phyloP scores from a whole-genome alignment of 2,888 invertebrate species.

The Marasmarcha lunaedactyla region DNA sequence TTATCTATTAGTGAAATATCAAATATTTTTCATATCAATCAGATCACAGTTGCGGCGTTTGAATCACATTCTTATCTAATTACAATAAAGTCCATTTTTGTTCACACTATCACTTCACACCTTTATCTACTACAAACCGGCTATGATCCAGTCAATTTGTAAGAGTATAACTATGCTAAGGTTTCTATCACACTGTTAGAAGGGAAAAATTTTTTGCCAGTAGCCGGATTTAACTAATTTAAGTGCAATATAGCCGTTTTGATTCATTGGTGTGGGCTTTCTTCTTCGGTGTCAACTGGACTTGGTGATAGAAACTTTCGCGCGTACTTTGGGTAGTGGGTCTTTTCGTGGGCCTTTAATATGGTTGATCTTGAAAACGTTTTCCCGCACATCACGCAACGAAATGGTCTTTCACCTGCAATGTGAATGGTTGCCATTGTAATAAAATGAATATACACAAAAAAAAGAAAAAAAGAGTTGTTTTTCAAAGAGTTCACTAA shows the following conservation, averaged over 20 bases:
- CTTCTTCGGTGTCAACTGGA: conserved; percentile 86
- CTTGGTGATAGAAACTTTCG: conserved; percentile 90
- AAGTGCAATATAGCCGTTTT: conserved; percentile 29
- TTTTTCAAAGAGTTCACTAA: too few relatives aligned
- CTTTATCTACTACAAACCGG: conserved; percentile 43
- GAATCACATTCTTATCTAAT: conserved; percentile 70
- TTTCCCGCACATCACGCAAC: conserved; percentile 90
- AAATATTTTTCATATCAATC: conserved; percentile 71
- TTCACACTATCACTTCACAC: conserved; percentile 46
- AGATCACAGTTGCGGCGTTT: conserved; percentile 72
- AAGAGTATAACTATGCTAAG: too few relatives aligned
- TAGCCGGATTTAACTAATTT: conserved; percentile 34
- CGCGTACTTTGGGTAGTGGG: conserved; percentile 92
- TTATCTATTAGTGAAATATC: conserved; percentile 30
- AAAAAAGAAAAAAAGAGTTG: background rate
- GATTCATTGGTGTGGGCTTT: conserved; percentile 78
- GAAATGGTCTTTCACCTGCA: conserved; percentile 86
- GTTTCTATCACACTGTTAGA: too few relatives aligned
- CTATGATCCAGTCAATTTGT: too few relatives aligned
- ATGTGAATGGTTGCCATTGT: too few relatives aligned
- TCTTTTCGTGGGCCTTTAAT: conserved; percentile 92
- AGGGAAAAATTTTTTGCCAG: too few relatives aligned
- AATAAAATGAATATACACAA: background rate
- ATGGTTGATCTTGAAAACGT: conserved; percentile 92
- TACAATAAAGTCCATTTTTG: conserved; percentile 66